Base-by-base conservation (phyloP, 1,140 invertebrate genomes). In the Bombus vancouverensis region DNA sequence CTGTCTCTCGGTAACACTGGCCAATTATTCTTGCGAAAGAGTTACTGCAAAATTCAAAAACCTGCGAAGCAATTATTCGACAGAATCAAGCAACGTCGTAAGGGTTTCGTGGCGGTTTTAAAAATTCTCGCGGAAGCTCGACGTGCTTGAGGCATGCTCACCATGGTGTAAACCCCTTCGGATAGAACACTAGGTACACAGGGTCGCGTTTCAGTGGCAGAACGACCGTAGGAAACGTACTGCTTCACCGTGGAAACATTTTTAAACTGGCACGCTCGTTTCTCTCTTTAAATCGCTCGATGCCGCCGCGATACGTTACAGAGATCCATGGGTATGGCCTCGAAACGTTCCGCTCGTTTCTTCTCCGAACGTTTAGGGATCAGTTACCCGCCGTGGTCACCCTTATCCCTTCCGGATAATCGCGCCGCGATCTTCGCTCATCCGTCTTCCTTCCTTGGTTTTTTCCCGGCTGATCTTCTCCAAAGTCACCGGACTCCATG, bases 201-300 rank as follows among this genome's bases (percentile, higher is more conserved):
- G 37, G 42, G 44, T 53, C 47, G 47, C 5, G 47, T 53, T 53
- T 79, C 22, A n/a, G 1, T 37, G 6, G 22, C 12, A 37, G 28
- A 82, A 74, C 65, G 82, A 57, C 34, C 62, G 39, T 73, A 59
- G 78, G 74, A 88, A 92, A 89, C 87, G 81, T 88, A 91, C 86
- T 85, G 79, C 83, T 68, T 85, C 82, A 76, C 62, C 57, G 87
- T 88, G 88, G 88, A 91, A 92, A 92, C 89, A 93, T 91, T 93
- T 93, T 91, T 92, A 92, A 70, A 92, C 90, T 82, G 70, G 71
- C 72, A 1, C 66, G 74, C 80, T 90, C 91, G 90, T 92, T 91
- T 87, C 89, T 92, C 91, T 92, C 89, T 89, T 82, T 89, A 87
- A 92, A 91, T 92, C 91, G 91, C 85, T 90, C 90, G 90, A 87